Evolutionary conservation across 1,140 invertebrate species (phyloP).

Genomic region (Anastrepha ludens): DNA sequence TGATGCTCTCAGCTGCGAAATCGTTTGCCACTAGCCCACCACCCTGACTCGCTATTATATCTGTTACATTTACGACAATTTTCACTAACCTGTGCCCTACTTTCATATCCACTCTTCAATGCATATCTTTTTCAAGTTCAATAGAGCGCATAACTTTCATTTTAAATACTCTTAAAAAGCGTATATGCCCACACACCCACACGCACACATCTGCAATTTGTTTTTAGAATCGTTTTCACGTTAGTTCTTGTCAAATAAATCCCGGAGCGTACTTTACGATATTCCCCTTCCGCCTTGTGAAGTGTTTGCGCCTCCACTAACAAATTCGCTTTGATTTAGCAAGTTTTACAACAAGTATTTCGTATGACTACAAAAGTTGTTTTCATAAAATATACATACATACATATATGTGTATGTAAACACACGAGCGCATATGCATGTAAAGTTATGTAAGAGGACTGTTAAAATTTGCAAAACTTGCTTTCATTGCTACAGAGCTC

Average conservation of each 20-base stretch:
- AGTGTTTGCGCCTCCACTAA: neutral
- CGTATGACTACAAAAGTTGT: neutral
- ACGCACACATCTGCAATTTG: neutral
- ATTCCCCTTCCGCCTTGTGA: neutral
- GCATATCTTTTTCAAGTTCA: slow-evolving; percentile 44
- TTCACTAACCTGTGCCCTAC: neutral
- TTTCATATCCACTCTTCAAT: slow-evolving; percentile 11
- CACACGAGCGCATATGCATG: too few relatives aligned
- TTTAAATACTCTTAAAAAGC: slow-evolving; percentile 32
- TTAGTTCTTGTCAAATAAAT: neutral
- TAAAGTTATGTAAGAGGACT: too few relatives aligned
- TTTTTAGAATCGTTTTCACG: neutral
- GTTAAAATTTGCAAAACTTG: too few relatives aligned
- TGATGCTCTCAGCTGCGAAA: neutral
- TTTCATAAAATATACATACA: too few relatives aligned
- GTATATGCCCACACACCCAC: neutral
- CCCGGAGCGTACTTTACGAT: neutral
- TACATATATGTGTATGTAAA: too few relatives aligned
- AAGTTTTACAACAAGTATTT: neutral
- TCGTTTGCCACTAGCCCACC: neutral
- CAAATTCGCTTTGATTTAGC: slow-evolving; percentile 1
- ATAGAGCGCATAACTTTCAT: slow-evolving; percentile 40
- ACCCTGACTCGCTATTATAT: neutral
- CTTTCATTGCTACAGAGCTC: too few relatives aligned
- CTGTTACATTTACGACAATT: neutral